Evolutionary conservation across 2,888 invertebrate genomes (phyloP).

Genomic region (Himalopsyche tibetana): DNA sequence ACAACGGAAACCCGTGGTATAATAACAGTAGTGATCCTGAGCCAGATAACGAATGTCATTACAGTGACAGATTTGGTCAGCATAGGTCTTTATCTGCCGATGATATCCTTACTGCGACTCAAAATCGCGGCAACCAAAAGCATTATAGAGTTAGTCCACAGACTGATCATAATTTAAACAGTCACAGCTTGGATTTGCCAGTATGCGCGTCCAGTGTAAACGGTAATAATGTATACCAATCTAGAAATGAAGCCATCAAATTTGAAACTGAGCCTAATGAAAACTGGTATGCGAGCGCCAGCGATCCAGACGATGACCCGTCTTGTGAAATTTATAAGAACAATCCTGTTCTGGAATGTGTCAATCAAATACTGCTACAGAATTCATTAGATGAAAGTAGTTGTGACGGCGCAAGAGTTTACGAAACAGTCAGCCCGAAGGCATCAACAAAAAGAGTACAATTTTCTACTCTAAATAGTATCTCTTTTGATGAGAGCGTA

Average conservation of each 20-base stretch:
- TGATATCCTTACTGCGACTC: slow-evolving; percentile 70
- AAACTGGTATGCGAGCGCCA: slow-evolving; percentile 88
- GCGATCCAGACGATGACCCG: slow-evolving; percentile 86
- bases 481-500: slow-evolving; percentile 76
- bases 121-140: slow-evolving; percentile 65
- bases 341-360: slow-evolving; percentile 90
- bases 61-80: slow-evolving; percentile 68
- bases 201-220: slow-evolving; percentile 50
- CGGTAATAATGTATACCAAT: slow-evolving; percentile 70
- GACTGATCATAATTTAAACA: neutral
- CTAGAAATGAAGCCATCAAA: slow-evolving; percentile 62
- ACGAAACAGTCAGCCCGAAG: slow-evolving; percentile 75
- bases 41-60: slow-evolving; percentile 71
- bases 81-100: slow-evolving; percentile 73
- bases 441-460: slow-evolving; percentile 78
- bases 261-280: slow-evolving; percentile 78
- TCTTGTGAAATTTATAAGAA: slow-evolving; percentile 84
- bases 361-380: slow-evolving; percentile 89
- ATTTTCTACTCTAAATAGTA: slow-evolving; percentile 81
- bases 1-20: slow-evolving; percentile 71
- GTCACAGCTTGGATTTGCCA: slow-evolving; percentile 26
- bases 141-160: neutral
- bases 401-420: slow-evolving; percentile 75
- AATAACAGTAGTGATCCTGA: slow-evolving; percentile 76
- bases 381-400: slow-evolving; percentile 81